These are phyloP conservation scores for Drymonia ruficornis DNA, from an alignment of 2,888 invertebrate species.

Conservation along the genomic window DNA sequence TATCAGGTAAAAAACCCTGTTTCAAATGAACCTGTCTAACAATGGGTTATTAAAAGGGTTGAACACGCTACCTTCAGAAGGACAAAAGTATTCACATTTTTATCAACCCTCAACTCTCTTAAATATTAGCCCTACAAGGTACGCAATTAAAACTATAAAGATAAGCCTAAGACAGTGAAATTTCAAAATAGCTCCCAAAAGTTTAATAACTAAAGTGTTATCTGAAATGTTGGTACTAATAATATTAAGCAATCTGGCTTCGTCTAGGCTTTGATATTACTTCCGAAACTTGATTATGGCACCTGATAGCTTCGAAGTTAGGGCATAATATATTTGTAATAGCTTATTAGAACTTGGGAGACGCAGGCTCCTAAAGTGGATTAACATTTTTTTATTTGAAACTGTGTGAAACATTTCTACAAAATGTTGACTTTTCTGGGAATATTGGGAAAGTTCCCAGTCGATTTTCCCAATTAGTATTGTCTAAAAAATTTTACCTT, in stretches of 20 bases:
- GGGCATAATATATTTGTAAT: neutral
- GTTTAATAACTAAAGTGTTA: slow-evolving; percentile 5
- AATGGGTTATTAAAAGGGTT: neutral
- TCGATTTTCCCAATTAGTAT: no score
- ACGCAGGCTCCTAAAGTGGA: no score
- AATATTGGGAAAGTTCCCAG: no score
- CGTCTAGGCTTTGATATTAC: slow-evolving; percentile 3
- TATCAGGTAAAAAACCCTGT: neutral
- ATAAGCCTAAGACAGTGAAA: neutral
- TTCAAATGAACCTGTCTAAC: neutral
- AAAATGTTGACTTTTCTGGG: no score
- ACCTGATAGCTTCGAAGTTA: slow-evolving; percentile 1
- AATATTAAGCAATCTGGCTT: slow-evolving; percentile 1
- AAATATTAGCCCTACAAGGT: neutral
- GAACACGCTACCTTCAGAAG: neutral
- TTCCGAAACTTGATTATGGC: slow-evolving; percentile 5
- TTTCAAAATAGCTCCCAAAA: slow-evolving; percentile 1
- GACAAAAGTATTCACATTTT: neutral
- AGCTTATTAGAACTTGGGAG: neutral
- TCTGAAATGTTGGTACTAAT: neutral
- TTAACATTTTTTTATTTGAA: no score
- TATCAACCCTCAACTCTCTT: neutral
- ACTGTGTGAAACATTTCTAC: no score
- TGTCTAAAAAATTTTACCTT: no score
- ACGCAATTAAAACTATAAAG: neutral